Conservation (phyloP, 2,888 invertebrate genomes). For the Volucella inanis region DNA sequence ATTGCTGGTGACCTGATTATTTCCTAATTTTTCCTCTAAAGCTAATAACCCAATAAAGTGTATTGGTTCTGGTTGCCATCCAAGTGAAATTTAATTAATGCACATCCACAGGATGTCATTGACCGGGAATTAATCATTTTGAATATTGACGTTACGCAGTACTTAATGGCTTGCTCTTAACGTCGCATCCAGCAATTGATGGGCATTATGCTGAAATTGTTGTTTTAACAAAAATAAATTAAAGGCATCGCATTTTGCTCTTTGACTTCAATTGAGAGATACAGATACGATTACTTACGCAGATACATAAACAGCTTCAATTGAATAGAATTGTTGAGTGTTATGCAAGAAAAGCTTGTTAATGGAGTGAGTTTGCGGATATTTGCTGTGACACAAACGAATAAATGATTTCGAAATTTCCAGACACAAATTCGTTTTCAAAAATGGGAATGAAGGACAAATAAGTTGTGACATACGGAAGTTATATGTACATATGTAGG, state of each 20-base stretch:
- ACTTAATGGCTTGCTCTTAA: not conserved
- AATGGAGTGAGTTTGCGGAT: not conserved
- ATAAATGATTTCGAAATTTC: no score
- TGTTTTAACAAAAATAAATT: conserved; percentile 28
- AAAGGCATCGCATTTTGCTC: conserved; percentile 32
- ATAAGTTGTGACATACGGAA: no score
- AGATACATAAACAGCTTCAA: conserved; percentile 53
- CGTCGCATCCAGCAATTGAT: conserved; percentile 14
- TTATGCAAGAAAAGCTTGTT: conserved; percentile 30
- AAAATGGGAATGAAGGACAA: no score
- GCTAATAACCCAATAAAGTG: conserved; percentile 29
- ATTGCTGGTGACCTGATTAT: conserved; percentile 25
- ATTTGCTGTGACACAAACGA: not conserved
- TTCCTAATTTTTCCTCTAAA: conserved; percentile 30
- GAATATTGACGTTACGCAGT: conserved; percentile 16
- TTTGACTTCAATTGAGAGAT: conserved; percentile 55
- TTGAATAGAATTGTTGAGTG: conserved; percentile 57
- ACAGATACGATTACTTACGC: conserved; percentile 34
- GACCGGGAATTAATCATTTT: conserved; percentile 61
- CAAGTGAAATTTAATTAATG: conserved; percentile 25
- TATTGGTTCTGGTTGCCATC: conserved; percentile 2
- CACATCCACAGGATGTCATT: conserved; percentile 39
- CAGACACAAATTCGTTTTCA: no score
- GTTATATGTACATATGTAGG: no score
- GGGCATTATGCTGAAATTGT: conserved; percentile 30